phyloP scores from a whole-genome alignment of 92 coral and sea anemone species.

The Blastomussa wellsi region DNA sequence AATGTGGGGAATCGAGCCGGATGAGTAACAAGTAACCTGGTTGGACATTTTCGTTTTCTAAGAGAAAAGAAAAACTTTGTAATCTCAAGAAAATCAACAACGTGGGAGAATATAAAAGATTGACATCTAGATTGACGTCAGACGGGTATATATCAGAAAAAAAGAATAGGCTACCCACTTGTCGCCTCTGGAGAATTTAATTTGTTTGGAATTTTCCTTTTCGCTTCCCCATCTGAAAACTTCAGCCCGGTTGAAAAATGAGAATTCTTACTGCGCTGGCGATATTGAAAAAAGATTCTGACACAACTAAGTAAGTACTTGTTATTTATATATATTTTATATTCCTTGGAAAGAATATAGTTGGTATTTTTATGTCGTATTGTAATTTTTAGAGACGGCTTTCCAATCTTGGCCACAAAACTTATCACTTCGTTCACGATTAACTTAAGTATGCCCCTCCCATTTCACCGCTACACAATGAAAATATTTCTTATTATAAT shows the following conservation, averaged over 20 bases:
- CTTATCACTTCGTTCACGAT: not conserved
- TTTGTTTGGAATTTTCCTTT: not conserved
- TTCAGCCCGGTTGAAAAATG: not conserved
- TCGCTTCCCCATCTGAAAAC: not conserved
- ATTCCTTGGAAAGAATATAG: not conserved
- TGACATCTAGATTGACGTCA: not conserved
- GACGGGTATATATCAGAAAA: not conserved
- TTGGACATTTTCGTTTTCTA: not conserved
- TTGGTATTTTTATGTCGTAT: not conserved
- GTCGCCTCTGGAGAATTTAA: not conserved
- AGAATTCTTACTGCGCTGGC: not conserved
- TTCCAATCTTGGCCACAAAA: not conserved
- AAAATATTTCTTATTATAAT: not conserved
- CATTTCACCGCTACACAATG: not conserved
- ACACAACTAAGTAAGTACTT: not conserved
- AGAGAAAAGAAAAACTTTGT: not conserved
- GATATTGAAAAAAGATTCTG: not conserved
- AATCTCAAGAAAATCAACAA: not conserved
- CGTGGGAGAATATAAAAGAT: not conserved
- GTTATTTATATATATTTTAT: not conserved
- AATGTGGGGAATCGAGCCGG: slow-evolving; percentile 92
- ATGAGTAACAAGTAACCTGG: slow-evolving; percentile 32
- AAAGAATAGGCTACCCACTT: not conserved
- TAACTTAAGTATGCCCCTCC: not conserved
- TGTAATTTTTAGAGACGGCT: not conserved